phyloP scores from a whole-genome alignment of 2,797 vertebrate species.

The Spheniscus humboldti region DNA sequence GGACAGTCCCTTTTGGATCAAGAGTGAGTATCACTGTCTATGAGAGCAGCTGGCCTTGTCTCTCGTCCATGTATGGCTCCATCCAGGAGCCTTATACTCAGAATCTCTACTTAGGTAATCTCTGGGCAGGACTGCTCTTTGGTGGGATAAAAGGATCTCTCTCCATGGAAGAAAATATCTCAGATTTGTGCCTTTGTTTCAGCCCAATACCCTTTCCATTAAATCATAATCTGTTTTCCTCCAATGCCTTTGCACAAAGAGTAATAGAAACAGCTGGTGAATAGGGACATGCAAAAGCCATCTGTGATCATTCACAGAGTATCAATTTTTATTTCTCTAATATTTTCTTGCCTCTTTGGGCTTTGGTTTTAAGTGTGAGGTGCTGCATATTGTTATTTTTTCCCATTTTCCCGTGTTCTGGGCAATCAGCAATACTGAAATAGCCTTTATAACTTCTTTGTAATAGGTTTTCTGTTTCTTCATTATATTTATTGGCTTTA shows the following conservation, averaged over 20 bases:
- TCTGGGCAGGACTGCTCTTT: background rate
- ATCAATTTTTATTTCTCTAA: conserved; percentile 1
- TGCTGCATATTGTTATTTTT: background rate
- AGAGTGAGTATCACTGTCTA: background rate
- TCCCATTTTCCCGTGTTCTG: background rate
- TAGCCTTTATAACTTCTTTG: background rate
- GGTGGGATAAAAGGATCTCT: background rate
- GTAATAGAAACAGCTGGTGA: conserved; percentile 19
- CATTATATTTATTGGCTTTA: background rate
- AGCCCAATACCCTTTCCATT: background rate
- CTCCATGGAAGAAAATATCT: background rate
- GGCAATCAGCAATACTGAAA: background rate
- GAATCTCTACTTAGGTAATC: background rate
- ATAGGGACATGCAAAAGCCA: background rate
- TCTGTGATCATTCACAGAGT: conserved; percentile 11
- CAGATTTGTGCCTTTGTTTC: conserved; percentile 13
- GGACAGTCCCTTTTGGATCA: background rate
- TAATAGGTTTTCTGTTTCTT: background rate
- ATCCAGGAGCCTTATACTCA: background rate
- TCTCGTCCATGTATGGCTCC: background rate
- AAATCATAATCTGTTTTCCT: conserved; percentile 31
- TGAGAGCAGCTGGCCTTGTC: background rate
- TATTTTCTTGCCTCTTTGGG: conserved; percentile 16
- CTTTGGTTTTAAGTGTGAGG: background rate
- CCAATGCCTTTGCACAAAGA: background rate